Evolutionary conservation across 2,888 invertebrate genomes (phyloP).

Genomic region (Hirtodrosophila histrioides): DNA sequence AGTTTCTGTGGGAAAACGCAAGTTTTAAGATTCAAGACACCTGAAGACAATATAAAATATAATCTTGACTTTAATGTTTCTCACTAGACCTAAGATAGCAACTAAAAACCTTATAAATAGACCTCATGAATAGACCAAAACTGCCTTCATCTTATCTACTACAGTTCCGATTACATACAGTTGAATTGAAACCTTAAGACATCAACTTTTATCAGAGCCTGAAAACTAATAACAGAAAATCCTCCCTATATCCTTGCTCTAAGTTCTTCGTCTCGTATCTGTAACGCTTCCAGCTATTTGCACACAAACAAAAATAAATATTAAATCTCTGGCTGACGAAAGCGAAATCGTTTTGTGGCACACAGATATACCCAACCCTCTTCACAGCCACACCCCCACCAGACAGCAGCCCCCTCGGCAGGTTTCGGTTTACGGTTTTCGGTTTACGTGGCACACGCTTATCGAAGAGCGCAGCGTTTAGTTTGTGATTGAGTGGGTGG

Average conservation of each 20-base stretch:
- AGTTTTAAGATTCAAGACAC: too few species aligned
- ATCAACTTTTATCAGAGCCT: slow-evolving; percentile 29
- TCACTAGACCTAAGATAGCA: too few species aligned
- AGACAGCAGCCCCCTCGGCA: slow-evolving; percentile 27
- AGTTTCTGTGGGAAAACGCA: too few species aligned
- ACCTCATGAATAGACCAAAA: background rate
- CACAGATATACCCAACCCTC: slow-evolving; percentile 30
- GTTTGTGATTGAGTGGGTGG: slow-evolving; percentile 79
- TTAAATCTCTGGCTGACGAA: slow-evolving; percentile 71
- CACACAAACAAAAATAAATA: slow-evolving; percentile 81
- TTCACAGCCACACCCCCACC: background rate
- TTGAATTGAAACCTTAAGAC: slow-evolving; percentile 22
- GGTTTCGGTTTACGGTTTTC: slow-evolving; percentile 32
- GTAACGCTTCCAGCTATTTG: slow-evolving; percentile 79
- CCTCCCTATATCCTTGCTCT: background rate
- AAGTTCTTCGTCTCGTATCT: slow-evolving; percentile 53
- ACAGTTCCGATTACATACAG: slow-evolving; percentile 19
- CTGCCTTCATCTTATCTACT: background rate
- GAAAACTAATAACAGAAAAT: slow-evolving; percentile 51
- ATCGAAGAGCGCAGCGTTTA: slow-evolving; percentile 72
- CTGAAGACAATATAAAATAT: too few species aligned
- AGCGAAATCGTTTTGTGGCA: slow-evolving; percentile 66
- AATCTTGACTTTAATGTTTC: too few species aligned
- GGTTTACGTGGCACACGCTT: slow-evolving; percentile 69
- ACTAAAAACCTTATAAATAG: background rate